Base-by-base conservation (phyloP, 2,113 vertebrate species). In the Osmerus eperlanus region DNA sequence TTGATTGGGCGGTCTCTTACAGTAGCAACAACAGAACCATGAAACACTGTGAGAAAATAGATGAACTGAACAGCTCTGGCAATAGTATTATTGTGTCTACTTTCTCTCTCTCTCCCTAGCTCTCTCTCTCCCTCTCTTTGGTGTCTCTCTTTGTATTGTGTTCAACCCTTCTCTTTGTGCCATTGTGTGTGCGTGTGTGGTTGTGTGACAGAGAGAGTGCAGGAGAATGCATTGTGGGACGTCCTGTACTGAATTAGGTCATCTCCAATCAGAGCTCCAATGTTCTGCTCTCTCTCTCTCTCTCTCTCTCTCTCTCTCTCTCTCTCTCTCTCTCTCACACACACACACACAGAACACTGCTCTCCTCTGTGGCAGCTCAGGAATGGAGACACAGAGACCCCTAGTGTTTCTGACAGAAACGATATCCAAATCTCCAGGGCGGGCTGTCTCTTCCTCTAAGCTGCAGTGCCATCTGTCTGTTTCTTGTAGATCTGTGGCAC, bases 171-270 rank as follows among this genome's bases (percentile, higher is more conserved):
- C 65, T 19, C 2, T 21, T 53, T 58, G 60, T 56, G 58, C 54
- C n/a, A 23, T 14, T 52, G 8, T 29, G 15, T 52, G 52, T 65
- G 47, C 54, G 16, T 56, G 47, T 14, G 47, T 53, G 60, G n/a
- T 60, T 51, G 29, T 73, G 68, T 15, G 23, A 51, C 23, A 65
- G 41, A 70, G 71, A 66, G 72, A 67, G 67, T 19, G 62, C 61
- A 65, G 65, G 16, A 84, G 73, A 73, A 75, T 78, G 88, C 85
- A 86, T 85, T 86, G 79, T 90, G 86, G 89, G 87, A 90, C 87
- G 90, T 92, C 88, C 89, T 91, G 89, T 79, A 86, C 82, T 84
- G 87, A 91, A 91, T 92, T 90, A 91, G 89, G 88, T 90, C 89
- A 90, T 87, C 81, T 85, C 87, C 87, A 90, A 89, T 90, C 90